Evolutionary conservation across 2,888 invertebrate genomes (phyloP), one percentile per base, ranked within the genome.

Genomic region (Dolomedes plantarius): DNA sequence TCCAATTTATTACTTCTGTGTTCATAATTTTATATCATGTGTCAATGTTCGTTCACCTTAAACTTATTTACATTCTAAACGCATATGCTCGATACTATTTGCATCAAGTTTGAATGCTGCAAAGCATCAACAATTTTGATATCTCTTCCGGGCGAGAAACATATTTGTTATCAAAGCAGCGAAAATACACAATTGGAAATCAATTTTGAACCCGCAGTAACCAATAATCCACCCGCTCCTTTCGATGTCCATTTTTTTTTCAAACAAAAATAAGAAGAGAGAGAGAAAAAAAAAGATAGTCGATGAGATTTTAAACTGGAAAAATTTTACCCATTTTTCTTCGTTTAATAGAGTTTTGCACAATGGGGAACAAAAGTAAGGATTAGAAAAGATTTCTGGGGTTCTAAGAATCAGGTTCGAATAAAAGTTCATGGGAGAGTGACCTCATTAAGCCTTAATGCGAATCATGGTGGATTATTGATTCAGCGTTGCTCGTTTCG

Each of bases 291-390:
- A 56, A 1, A 23, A 46, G 13, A 16, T 2, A 46, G 46, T 11
- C 56, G 23, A 56, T 56, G 56, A 56, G 56, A 56, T 56, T 56
- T 56, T 23, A 56, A 56, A 56, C 56, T 56, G 19, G 23, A 56
- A 36, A 56, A 16, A 19, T 23, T 56, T 56, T 56, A 16, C 56
- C 23, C 56, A 56, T 56, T 56, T 56, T 56, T 56, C 56, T 56
- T 16, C 16, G 56, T 56, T 19, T 3, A 56, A 23, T 23, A 23
- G 23, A 56, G 23, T 56, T 56, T 56, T 56, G 23, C 19, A 19
- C 56, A 56, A 56, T 56, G 11, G 56, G 5, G 23, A 23, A 56
- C 23, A 56, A 56, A 19, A 23, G 23, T 23, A 56, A 56, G 56
- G 56, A 56, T 56, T 46, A 46, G 46, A 46, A 46, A 16, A 46